Conservation (phyloP, 2,113 vertebrate genomes). For the Halcyon senegalensis region DNA sequence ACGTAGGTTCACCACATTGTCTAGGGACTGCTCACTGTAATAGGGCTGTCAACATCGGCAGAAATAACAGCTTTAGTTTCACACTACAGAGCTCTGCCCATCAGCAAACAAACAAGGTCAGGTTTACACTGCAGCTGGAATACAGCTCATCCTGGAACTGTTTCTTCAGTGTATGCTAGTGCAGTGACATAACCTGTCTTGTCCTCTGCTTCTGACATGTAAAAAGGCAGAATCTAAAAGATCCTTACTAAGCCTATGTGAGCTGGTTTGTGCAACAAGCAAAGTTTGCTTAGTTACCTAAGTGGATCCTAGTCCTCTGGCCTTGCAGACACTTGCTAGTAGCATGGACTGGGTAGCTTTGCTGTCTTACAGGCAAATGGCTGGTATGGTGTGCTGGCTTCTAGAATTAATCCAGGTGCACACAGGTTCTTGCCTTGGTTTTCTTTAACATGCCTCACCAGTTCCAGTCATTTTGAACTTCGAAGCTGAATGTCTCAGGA, state of each 20-base stretch:
- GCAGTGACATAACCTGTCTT: neutral
- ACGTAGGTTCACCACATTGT: neutral
- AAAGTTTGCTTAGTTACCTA: neutral
- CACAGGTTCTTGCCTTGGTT: neutral
- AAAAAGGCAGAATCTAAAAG: neutral
- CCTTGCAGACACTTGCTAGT: neutral
- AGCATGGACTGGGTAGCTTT: neutral
- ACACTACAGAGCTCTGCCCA: neutral
- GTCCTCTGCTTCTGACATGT: neutral
- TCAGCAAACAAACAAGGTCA: neutral
- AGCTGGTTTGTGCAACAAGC: neutral
- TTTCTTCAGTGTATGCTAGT: neutral
- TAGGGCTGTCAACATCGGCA: neutral
- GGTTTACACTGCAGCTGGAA: neutral
- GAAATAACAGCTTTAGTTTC: neutral
- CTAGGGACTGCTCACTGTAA: neutral
- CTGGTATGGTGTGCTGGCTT: neutral
- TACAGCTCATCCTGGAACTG: neutral
- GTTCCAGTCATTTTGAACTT: conserved; percentile 93
- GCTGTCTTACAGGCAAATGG: neutral
- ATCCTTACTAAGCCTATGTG: neutral
- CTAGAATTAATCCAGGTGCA: neutral
- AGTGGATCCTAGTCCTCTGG: neutral
- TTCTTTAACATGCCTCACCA: conserved; percentile 85
- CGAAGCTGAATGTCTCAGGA: conserved; percentile 90